Conservation (phyloP, 2,797 vertebrate species). For the Borostomias antarcticus region DNA sequence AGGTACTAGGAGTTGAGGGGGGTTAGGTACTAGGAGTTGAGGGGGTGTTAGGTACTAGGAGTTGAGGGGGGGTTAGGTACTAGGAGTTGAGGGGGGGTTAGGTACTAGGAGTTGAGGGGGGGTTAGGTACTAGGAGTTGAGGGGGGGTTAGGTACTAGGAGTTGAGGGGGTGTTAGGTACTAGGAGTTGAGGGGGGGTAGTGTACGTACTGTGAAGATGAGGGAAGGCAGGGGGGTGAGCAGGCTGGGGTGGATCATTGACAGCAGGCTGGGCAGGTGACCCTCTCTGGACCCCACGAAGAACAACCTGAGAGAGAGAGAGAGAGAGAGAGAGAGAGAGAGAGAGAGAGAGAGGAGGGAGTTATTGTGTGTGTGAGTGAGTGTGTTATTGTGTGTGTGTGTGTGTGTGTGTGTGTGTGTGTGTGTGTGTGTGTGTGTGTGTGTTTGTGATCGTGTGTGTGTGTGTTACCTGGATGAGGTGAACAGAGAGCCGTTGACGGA, state of each 20-base stretch:
- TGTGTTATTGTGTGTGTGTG: neutral
- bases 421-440: slow-evolving; percentile 7
- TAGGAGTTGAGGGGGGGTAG: too few species aligned
- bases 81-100: too few species aligned
- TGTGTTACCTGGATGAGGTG: slow-evolving; percentile 90
- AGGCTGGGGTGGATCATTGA: slow-evolving; percentile 96
- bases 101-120: too few species aligned
- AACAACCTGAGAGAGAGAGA: slow-evolving; percentile 83
- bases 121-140: too few species aligned
- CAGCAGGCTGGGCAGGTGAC: slow-evolving; percentile 92
- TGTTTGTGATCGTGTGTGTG: neutral
- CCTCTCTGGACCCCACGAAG: slow-evolving; percentile 93
- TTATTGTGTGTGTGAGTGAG: neutral
- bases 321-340: slow-evolving; percentile 28
- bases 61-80: too few species aligned
- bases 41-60: too few species aligned
- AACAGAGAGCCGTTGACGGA: slow-evolving; percentile 97
- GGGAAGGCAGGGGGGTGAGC: slow-evolving; percentile 91
- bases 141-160: too few species aligned
- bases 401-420: neutral
- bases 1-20: too few species aligned
- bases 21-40: too few species aligned
- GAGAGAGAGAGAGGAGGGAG: neutral
- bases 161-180: too few species aligned
- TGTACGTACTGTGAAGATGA: slow-evolving; percentile 90